Conservation (phyloP, 2,797 vertebrate genomes). For the Catharus ustulatus region DNA sequence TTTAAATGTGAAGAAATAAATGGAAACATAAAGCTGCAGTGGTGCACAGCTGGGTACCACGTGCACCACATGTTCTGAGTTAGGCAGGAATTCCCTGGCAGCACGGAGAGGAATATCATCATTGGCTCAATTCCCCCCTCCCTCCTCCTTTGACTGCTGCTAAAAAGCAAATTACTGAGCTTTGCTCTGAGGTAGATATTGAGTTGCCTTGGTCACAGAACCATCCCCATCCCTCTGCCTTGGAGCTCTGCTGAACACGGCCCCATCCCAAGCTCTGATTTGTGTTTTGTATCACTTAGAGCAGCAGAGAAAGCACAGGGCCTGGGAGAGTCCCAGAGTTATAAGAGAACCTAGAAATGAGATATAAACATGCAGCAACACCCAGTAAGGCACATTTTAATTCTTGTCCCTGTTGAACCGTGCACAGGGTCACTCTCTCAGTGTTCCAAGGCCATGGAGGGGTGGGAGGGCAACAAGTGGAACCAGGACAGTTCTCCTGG, state of each 20-base stretch:
- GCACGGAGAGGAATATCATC: background rate
- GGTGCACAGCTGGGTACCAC: background rate
- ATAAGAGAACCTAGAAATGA: background rate
- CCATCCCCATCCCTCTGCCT: background rate
- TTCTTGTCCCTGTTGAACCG: background rate
- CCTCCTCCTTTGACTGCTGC: background rate
- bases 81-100: background rate
- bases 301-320: background rate
- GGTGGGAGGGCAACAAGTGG: background rate
- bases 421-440: background rate
- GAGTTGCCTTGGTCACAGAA: background rate
- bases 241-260: background rate
- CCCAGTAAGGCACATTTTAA: background rate
- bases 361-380: background rate
- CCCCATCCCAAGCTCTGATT: background rate
- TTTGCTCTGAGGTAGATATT: background rate
- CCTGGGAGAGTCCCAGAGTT: background rate
- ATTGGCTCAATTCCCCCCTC: background rate
- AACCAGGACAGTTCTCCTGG: background rate
- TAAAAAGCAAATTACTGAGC: background rate
- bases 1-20: background rate
- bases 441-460: background rate
- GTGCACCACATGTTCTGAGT: background rate
- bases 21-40: background rate
- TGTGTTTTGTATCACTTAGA: rapidly evolving